Conservation (phyloP, 2,113 vertebrate species). For the Ascaphus truei region DNA sequence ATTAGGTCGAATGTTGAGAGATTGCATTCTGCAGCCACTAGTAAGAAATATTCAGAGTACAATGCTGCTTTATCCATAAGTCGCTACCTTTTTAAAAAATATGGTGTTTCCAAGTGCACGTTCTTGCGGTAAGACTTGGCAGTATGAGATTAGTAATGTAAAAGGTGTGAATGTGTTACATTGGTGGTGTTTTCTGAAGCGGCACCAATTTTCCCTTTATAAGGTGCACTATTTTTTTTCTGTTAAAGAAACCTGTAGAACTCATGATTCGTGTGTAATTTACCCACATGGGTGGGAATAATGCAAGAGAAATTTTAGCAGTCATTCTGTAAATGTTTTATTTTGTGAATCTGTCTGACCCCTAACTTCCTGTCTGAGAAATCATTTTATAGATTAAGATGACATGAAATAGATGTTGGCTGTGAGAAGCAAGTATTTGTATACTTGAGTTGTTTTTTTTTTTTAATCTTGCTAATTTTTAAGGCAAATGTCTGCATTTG, state of each 20-base stretch:
- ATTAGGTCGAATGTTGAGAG: neutral
- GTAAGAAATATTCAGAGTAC: slow-evolving; percentile 2
- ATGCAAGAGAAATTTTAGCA: neutral
- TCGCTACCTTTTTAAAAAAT: slow-evolving; percentile 1
- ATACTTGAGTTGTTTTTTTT: neutral
- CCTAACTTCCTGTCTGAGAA: slow-evolving; percentile 30
- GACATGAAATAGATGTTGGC: slow-evolving; percentile 42
- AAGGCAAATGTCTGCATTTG: slow-evolving; percentile 66
- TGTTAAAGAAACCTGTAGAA: too few relatives aligned
- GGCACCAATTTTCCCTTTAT: too few relatives aligned
- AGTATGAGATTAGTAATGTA: slow-evolving; percentile 26
- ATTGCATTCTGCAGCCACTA: neutral
- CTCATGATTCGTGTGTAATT: neutral
- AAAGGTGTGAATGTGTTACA: neutral
- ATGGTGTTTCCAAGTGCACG: neutral
- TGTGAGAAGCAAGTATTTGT: neutral
- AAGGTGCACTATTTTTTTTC: neutral
- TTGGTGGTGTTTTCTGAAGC: neutral
- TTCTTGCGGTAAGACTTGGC: neutral
- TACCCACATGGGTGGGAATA: neutral
- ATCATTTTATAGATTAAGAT: slow-evolving; percentile 20
- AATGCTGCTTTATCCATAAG: slow-evolving; percentile 1
- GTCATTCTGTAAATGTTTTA: neutral
- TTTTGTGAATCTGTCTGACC: slow-evolving; percentile 1
- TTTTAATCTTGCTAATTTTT: slow-evolving; percentile 52